phyloP scores from a whole-genome alignment of 2,888 invertebrate species.

The Synanthedon myopaeformis region DNA sequence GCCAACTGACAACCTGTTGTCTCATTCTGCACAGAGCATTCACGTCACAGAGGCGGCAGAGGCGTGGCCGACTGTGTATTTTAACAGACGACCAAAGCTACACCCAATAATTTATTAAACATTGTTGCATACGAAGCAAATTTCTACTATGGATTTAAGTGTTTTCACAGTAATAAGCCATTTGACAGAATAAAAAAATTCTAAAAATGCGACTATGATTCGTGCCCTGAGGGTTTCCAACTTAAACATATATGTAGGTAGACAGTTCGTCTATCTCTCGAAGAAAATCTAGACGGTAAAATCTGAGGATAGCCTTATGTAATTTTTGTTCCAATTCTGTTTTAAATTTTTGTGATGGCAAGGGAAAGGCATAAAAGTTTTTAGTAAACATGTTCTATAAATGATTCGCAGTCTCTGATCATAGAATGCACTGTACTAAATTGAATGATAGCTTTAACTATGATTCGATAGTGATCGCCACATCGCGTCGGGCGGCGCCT shows the following conservation, averaged over 20 bases:
- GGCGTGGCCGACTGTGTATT: slow-evolving; percentile 17
- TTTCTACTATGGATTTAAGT: too few relatives aligned
- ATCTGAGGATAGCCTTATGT: too few relatives aligned
- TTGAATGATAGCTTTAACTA: slow-evolving; percentile 16
- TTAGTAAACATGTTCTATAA: too few relatives aligned
- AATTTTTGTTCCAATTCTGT: too few relatives aligned
- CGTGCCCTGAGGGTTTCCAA: too few relatives aligned
- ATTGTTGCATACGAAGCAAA: not conserved
- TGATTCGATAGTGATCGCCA: slow-evolving; percentile 10
- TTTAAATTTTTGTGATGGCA: too few relatives aligned
- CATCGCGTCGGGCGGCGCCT: slow-evolving; percentile 13
- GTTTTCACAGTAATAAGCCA: too few relatives aligned
- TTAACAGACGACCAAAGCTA: not conserved
- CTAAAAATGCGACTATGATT: too few relatives aligned
- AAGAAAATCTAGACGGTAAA: too few relatives aligned
- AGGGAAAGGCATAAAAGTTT: too few relatives aligned
- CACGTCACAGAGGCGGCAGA: slow-evolving; percentile 21
- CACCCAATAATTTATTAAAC: not conserved
- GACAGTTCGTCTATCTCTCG: too few relatives aligned
- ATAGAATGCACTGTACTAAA: slow-evolving; percentile 9
- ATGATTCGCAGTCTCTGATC: not conserved
- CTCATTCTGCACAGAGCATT: slow-evolving; percentile 12
- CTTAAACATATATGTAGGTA: too few relatives aligned
- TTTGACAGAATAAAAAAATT: not conserved
- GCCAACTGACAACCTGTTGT: slow-evolving; percentile 7